A percentile compares a stretch with the other conserved stretches of the same genome.
These are phyloP conservation scores for Agrilus biguttatus DNA, from an alignment of 2,888 invertebrate genomes.

Conservation along the genomic window DNA sequence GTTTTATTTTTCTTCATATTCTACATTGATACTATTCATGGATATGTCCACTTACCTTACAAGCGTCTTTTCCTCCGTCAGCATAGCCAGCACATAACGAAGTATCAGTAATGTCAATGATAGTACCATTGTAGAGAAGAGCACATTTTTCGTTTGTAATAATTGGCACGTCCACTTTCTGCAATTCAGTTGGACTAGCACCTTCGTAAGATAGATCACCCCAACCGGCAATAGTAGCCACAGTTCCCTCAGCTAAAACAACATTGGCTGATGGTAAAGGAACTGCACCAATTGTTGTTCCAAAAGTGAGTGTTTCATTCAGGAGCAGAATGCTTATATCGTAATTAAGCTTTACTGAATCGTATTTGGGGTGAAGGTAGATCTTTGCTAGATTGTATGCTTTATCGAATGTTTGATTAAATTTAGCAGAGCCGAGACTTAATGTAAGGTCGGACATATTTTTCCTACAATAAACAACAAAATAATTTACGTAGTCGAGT, in stretches of 20 bases:
- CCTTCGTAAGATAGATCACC: background rate
- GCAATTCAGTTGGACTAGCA: conserved; percentile 35
- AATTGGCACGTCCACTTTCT: conserved; percentile 58
- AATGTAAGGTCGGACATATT: background rate
- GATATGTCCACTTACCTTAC: conserved; percentile 37
- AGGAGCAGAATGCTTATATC: conserved; percentile 3
- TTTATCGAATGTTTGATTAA: background rate
- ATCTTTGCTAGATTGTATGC: background rate
- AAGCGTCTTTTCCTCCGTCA: conserved; percentile 58
- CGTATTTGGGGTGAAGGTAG: conserved; percentile 1
- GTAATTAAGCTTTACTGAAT: background rate
- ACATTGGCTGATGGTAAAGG: background rate
- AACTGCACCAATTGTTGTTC: background rate
- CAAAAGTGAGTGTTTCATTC: background rate
- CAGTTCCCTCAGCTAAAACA: background rate
- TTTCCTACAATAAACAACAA: background rate
- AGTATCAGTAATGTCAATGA: conserved; percentile 50
- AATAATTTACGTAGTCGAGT: no score
- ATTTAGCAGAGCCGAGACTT: conserved; percentile 1
- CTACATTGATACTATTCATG: no score
- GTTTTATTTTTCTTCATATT: no score
- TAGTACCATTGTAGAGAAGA: conserved; percentile 43
- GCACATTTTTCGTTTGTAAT: conserved; percentile 50
- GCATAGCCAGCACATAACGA: conserved; percentile 63
- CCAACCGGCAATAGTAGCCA: conserved; percentile 4